Evolutionary conservation across 2,888 invertebrate species (phyloP).

Genomic region (Melanotus villosus): DNA sequence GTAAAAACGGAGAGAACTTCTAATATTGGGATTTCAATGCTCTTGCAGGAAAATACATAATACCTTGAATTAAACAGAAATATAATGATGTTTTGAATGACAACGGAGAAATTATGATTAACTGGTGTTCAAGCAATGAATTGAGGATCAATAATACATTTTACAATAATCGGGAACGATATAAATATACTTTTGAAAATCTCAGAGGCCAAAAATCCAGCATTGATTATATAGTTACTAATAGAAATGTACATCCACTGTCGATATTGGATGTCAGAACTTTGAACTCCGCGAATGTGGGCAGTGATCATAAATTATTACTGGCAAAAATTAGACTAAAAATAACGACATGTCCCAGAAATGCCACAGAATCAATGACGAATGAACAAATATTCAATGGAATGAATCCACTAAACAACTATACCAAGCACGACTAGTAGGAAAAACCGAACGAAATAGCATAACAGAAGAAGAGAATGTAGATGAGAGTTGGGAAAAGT

Average conservation of each 20-base stretch:
- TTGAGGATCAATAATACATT: not conserved
- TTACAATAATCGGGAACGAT: not conserved
- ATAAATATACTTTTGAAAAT: not conserved
- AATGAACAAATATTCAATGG: no score
- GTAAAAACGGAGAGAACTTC: no score
- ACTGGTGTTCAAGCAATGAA: not conserved
- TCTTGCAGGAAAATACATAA: not conserved
- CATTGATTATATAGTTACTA: not conserved
- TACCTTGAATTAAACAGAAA: not conserved
- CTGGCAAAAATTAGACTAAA: no score
- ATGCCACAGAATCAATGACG: no score
- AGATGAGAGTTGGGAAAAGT: no score
- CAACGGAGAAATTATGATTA: not conserved
- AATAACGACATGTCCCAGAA: no score
- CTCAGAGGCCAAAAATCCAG: not conserved
- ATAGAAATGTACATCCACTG: not conserved
- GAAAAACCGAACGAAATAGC: no score
- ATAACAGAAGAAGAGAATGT: no score
- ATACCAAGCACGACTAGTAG: no score
- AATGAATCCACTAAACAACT: no score
- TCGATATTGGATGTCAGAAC: not conserved
- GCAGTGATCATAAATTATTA: no score
- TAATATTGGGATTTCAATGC: not conserved
- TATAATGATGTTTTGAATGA: not conserved
- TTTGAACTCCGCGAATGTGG: no score